Base-by-base conservation (phyloP, 2,888 invertebrate species). In the Dryococelus australis region DNA sequence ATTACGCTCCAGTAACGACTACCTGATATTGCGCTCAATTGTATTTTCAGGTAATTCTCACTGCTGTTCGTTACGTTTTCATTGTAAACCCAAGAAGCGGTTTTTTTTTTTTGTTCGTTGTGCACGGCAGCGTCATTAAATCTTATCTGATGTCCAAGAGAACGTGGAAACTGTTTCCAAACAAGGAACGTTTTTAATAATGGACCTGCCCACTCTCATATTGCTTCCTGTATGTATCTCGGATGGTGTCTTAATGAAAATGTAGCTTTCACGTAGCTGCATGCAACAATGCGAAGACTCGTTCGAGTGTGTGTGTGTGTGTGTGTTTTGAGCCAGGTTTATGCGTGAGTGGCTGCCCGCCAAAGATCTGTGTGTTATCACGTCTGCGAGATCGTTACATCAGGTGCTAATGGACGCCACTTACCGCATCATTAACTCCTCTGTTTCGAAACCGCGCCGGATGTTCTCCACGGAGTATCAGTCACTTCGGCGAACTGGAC, bases 351-450 rank as follows among this genome's bases (percentile, higher is more conserved):
- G 35, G 13, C 51, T 51, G 51, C 4, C 65, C 65, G n/a, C 20
- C 13, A 16, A 24, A 16, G 47, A 47, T 47, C 12, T 47, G 0
- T 8, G 65, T 65, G 51, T 65, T 65, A 65, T 65, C 65, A 24
- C 65, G 10, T 24, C 65, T 20, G 65, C n/a, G 24, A 65, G 24
- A 65, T 65, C 0, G 16, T 65, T n/a, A n/a, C 65, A 65, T 65
- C 65, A n/a, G 65, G 65, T n/a, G 65, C 6, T 65, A 65, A 65
- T 65, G 65, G n/a, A 24, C n/a, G 20, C 65, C 65, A n/a, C 24
- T 65, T 65, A 65, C 12, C 65, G 65, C 65, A 65, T 65, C 65
- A 65, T 65, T 65, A 65, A 65, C 65, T 65, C 65, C 65, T 65
- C 24, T 65, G 65, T 65, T 65, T 65, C 65, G 65, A 65, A 8